Conservation (phyloP, 2,888 invertebrate genomes). For the Pachycephus smyrnensis region DNA sequence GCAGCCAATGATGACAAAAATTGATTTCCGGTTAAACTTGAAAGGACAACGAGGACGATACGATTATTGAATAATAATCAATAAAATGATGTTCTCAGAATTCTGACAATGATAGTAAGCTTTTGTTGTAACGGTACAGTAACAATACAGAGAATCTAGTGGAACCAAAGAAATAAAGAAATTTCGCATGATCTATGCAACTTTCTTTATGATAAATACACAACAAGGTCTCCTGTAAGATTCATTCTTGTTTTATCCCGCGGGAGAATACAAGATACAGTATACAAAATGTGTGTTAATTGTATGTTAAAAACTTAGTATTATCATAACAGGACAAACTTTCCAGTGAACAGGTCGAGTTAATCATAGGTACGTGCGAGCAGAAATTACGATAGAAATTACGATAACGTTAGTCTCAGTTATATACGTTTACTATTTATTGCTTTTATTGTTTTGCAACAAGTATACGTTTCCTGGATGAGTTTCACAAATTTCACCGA, state of each 20-base stretch:
- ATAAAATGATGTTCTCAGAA: not conserved
- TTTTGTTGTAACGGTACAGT: not conserved
- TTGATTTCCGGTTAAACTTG: not conserved
- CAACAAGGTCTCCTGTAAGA: constrained; percentile 28
- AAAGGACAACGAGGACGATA: not conserved
- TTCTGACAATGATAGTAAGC: not conserved
- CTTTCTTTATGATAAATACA: constrained; percentile 24
- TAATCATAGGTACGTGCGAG: constrained; percentile 9
- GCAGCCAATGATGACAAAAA: not conserved
- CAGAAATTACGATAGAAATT: not conserved
- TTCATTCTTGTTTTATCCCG: not conserved
- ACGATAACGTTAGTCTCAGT: not conserved
- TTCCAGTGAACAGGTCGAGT: constrained; percentile 32
- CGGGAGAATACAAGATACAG: not conserved
- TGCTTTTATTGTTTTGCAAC: not conserved
- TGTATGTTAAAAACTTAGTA: constrained; percentile 26
- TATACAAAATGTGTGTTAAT: constrained; percentile 29
- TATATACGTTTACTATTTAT: not conserved
- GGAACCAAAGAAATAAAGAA: constrained; percentile 1
- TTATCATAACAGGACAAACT: constrained; percentile 30
- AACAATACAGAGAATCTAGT: not conserved
- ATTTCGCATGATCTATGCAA: not conserved
- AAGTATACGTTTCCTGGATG: not conserved
- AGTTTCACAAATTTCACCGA: not conserved
- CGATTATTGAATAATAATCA: not conserved